Conservation (phyloP, 2,888 invertebrate genomes). For the Clitarchus hookeri region DNA sequence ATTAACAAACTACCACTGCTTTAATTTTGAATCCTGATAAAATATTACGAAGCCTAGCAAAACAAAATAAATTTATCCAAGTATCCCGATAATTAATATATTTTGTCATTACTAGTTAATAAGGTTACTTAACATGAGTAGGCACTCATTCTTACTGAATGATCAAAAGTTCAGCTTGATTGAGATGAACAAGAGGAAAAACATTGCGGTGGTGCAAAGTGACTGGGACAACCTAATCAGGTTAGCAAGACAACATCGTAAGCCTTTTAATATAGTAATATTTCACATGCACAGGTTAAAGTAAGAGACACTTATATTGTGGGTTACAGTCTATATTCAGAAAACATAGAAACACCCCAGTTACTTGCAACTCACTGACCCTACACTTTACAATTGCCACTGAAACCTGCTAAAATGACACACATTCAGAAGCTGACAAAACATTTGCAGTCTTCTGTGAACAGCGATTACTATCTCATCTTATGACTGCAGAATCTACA, state of each 20-base stretch:
- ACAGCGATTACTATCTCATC: not conserved
- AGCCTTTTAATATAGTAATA: slow-evolving; percentile 32
- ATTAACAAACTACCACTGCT: too few species aligned
- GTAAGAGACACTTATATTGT: not conserved
- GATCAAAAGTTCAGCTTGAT: slow-evolving; percentile 38
- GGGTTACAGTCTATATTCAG: not conserved
- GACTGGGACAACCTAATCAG: slow-evolving; percentile 35
- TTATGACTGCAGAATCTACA: not conserved
- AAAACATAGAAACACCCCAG: not conserved
- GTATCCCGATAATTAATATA: too few species aligned
- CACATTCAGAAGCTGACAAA: not conserved
- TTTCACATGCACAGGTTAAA: not conserved
- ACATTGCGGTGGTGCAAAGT: slow-evolving; percentile 28
- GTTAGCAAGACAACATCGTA: slow-evolving; percentile 25
- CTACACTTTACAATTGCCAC: slow-evolving; percentile 4
- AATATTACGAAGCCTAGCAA: too few species aligned
- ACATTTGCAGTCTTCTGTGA: slow-evolving; percentile 15
- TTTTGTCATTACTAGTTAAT: slow-evolving; percentile 33
- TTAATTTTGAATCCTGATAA: too few species aligned
- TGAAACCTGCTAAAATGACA: not conserved
- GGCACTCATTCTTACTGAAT: slow-evolving; percentile 32
- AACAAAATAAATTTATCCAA: too few species aligned
- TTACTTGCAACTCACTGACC: not conserved
- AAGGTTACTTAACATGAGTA: slow-evolving; percentile 30
- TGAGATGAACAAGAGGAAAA: slow-evolving; percentile 32